Conservation (phyloP, 2,888 invertebrate genomes). For the Gonocerus acuteangulatus region DNA sequence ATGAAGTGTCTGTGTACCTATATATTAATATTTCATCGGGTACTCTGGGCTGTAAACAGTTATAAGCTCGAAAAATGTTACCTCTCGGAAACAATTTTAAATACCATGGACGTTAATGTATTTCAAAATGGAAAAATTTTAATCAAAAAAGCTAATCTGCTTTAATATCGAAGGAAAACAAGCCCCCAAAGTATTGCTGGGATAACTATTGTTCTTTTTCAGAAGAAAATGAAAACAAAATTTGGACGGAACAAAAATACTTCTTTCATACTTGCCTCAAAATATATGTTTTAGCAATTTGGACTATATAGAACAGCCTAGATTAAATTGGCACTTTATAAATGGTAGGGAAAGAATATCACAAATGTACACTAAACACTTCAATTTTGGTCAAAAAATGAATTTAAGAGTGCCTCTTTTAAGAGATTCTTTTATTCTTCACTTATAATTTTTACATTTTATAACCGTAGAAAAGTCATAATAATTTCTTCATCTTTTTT, state of each 20-base stretch:
- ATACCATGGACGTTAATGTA: too few species aligned
- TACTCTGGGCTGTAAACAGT: too few species aligned
- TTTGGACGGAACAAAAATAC: constrained; percentile 14
- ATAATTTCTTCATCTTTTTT: neutral
- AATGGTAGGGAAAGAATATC: constrained; percentile 2
- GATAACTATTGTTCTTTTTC: too few species aligned
- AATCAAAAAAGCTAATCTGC: too few species aligned
- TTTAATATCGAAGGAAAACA: too few species aligned
- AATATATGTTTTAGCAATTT: constrained; percentile 14
- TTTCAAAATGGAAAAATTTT: too few species aligned
- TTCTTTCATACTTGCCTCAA: constrained; percentile 1
- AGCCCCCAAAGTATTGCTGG: too few species aligned
- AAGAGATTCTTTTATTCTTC: neutral
- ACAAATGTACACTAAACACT: constrained; percentile 17
- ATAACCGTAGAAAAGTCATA: neutral
- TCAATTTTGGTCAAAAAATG: constrained; percentile 3
- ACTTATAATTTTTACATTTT: neutral
- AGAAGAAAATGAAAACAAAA: neutral
- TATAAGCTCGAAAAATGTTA: too few species aligned
- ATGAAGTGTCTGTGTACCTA: constrained; percentile 14
- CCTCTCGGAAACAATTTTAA: too few species aligned
- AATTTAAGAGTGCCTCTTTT: neutral
- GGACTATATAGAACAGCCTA: constrained; percentile 10
- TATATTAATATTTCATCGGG: too few species aligned
- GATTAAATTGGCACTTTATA: constrained; percentile 16